Evolutionary conservation across 2,113 vertebrate species (phyloP).

Genomic region (Bettongia penicillata): DNA sequence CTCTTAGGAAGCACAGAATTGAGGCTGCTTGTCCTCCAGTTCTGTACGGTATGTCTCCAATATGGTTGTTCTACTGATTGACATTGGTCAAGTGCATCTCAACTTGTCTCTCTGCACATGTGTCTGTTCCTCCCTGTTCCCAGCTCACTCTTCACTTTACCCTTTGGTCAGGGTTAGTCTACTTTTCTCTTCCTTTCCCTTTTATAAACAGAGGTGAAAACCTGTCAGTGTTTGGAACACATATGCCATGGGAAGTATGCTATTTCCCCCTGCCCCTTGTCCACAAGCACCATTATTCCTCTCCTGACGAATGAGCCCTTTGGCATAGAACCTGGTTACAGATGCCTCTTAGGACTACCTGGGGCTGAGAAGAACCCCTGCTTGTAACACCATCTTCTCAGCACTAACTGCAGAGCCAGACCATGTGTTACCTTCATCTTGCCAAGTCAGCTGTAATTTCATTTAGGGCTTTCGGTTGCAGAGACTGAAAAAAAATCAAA

Average conservation of each 20-base stretch:
- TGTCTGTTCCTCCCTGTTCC: too few species aligned
- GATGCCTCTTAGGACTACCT: not conserved
- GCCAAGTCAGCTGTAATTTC: not conserved
- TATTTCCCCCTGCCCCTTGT: not conserved
- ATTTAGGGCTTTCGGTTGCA: not conserved
- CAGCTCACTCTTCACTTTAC: too few species aligned
- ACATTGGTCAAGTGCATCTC: too few species aligned
- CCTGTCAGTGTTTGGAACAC: not conserved
- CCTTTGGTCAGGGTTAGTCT: too few species aligned
- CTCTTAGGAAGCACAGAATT: too few species aligned
- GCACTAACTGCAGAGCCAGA: not conserved
- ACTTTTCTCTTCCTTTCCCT: not conserved
- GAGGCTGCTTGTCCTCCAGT: too few species aligned
- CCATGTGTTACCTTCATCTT: not conserved
- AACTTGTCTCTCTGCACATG: not conserved
- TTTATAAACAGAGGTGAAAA: not conserved
- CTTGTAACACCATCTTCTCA: not conserved
- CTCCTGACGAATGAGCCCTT: not conserved
- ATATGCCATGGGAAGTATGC: not conserved
- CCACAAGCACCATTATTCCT: not conserved
- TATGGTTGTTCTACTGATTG: too few species aligned
- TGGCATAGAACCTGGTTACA: not conserved
- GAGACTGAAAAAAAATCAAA: not conserved
- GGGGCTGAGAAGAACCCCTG: constrained; percentile 8
- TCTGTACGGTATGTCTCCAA: too few species aligned